Conservation (phyloP, 2,888 invertebrate genomes). For the Heliconius ismenius region DNA sequence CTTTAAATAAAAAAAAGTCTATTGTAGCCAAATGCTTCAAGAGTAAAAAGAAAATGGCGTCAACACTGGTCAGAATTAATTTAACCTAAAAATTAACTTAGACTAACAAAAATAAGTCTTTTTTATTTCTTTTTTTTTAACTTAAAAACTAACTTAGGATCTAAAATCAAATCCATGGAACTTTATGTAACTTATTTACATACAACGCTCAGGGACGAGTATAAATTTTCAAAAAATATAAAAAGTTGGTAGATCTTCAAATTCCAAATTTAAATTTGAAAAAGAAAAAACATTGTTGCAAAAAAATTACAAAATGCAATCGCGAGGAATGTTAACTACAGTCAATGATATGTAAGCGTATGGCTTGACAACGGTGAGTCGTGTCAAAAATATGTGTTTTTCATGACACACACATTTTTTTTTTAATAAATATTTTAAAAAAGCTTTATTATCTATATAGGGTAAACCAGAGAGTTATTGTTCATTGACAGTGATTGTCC, state of each 20-base stretch:
- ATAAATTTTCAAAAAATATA: neutral
- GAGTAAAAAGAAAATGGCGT: conserved; percentile 2
- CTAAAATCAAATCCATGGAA: conserved; percentile 71
- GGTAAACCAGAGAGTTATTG: neutral
- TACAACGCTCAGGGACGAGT: conserved; percentile 41
- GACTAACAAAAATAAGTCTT: conserved; percentile 71
- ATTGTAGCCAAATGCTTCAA: neutral
- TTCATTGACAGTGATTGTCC: neutral
- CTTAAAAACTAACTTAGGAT: conserved; percentile 52
- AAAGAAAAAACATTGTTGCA: neutral
- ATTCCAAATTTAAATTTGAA: neutral
- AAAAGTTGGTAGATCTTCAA: neutral
- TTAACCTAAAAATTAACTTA: conserved; percentile 45
- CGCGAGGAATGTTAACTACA: conserved; percentile 69
- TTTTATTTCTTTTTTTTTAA: conserved; percentile 59
- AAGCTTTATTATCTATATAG: neutral
- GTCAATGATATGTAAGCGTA: conserved; percentile 72
- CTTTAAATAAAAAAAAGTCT: neutral
- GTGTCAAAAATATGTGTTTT: neutral
- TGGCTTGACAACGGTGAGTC: conserved; percentile 55
- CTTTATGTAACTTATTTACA: conserved; percentile 52
- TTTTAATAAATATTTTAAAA: too few species aligned
- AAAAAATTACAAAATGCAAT: conserved; percentile 46
- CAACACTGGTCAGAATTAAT: conserved; percentile 51
- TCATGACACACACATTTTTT: neutral